Evolutionary conservation across 2,113 vertebrate species (phyloP).

Genomic region (Oncorhynchus kisutch): DNA sequence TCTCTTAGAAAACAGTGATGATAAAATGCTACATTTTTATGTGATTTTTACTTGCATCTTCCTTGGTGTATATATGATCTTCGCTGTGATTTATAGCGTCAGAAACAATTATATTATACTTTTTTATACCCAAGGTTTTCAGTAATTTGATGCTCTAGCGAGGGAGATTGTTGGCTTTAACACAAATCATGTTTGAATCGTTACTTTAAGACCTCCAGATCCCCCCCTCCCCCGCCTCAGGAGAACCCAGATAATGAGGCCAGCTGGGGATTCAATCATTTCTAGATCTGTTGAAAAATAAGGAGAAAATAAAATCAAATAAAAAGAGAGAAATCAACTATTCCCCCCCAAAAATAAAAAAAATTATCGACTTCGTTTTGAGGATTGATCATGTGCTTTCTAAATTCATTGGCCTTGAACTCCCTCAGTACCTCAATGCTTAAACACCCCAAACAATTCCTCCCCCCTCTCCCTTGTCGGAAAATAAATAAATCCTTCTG

Average conservation of each 20-base stretch:
- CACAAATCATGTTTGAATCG: slow-evolving; percentile 86
- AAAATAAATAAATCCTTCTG: slow-evolving; percentile 78
- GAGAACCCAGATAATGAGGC: slow-evolving; percentile 77
- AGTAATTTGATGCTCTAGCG: slow-evolving; percentile 74
- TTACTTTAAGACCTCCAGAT: slow-evolving; percentile 81
- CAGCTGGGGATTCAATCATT: slow-evolving; percentile 81
- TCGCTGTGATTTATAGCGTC: slow-evolving; percentile 47
- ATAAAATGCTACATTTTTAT: background rate
- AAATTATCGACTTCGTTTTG: slow-evolving; percentile 67
- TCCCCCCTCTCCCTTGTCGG: slow-evolving; percentile 42
- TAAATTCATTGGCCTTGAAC: slow-evolving; percentile 67
- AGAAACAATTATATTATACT: slow-evolving; percentile 67
- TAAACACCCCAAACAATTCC: slow-evolving; percentile 56
- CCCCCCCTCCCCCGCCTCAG: slow-evolving; percentile 38
- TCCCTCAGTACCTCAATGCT: slow-evolving; percentile 56
- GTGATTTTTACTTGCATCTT: slow-evolving; percentile 27
- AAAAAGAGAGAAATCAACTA: slow-evolving; percentile 58
- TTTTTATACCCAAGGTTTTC: slow-evolving; percentile 59
- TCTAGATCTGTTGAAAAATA: slow-evolving; percentile 80
- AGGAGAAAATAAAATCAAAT: slow-evolving; percentile 57
- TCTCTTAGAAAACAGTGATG: background rate
- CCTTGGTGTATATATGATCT: slow-evolving; percentile 33
- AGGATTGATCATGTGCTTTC: slow-evolving; percentile 71
- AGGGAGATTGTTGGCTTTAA: slow-evolving; percentile 81
- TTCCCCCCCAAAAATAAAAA: slow-evolving; percentile 26